Base-by-base conservation (phyloP, 2,113 vertebrate species). In the Psettodes erumei region DNA sequence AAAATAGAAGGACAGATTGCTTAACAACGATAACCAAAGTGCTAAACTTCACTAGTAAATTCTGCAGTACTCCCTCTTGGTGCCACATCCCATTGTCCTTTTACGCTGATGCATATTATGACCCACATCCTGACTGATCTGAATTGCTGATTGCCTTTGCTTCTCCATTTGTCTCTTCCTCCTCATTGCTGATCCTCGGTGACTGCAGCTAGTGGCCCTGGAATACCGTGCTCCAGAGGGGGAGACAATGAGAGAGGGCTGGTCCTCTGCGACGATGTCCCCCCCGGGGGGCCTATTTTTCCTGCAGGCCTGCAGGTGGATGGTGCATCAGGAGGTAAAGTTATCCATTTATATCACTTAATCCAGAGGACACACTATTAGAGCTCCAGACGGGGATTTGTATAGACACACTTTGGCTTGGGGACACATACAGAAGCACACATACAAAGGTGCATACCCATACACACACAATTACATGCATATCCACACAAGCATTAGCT, bases 321-420 rank as follows among this genome's bases (percentile, higher is more conserved):
- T 47, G 71, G 40, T 62, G 75, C 77, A 88, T 81, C 79, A 62
- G 75, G 77, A 76, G 35, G 75, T 84, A 66, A 74, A 76, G 72
- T 71, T 35, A 80, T 84, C 76, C 87, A 92, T 92, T 89, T 90
- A 90, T 90, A 89, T 90, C 86, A 92, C 86, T 88, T 91, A 89
- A 91, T 90, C 81, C 81, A 81, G 71, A 40, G 47, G 84, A 90
- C 85, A 86, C 67, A 64, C 73, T 73, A 86, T 90, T 85, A 86
- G 79, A 71, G 68, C 5, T 0, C 38, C 25, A 30, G 63, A 65
- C 23, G 38, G 51, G 42, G 53, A n/a, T n/a, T n/a, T n/a, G n/a
- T n/a, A n/a, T n/a, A 13, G 0, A 9, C 32, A 37, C 12, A 19
- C n/a, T n/a, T n/a, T n/a, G 3, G 16, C 30, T 33, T n/a, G 32